phyloP scores from a whole-genome alignment of 2,888 invertebrate genomes.

The Drosophila histrio region DNA sequence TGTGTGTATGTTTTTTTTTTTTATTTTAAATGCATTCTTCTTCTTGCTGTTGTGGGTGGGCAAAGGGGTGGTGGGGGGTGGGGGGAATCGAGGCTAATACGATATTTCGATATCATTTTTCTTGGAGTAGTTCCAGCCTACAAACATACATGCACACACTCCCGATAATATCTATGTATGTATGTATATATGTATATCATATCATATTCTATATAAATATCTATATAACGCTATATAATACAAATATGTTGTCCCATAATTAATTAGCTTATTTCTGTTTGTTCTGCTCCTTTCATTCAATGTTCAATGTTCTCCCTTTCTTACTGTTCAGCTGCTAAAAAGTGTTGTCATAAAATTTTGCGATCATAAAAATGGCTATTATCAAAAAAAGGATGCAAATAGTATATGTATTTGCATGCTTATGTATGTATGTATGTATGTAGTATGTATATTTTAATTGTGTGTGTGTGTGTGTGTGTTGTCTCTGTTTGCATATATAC shows the following conservation, averaged over 20 bases:
- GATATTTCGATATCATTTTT: neutral
- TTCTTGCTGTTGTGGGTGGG: constrained; percentile 1
- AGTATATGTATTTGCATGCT: constrained; percentile 40
- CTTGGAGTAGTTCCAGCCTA: constrained; percentile 29
- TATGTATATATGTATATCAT: no score
- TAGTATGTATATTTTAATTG: no score
- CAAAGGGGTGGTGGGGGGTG: neutral
- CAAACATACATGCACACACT: constrained; percentile 27
- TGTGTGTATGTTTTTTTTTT: neutral
- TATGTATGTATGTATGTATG: constrained; percentile 22
- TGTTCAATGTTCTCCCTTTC: neutral
- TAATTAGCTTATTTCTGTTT: constrained; percentile 15
- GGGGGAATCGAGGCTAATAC: constrained; percentile 1
- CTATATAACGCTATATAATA: constrained; percentile 53
- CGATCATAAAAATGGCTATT: constrained; percentile 56
- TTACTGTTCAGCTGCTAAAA: constrained; percentile 48
- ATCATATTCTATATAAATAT: constrained; percentile 11
- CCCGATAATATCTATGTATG: constrained; percentile 9
- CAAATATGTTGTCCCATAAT: constrained; percentile 43
- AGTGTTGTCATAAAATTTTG: constrained; percentile 49
- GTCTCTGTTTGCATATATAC: constrained; percentile 48
- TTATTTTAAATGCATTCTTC: constrained; percentile 11
- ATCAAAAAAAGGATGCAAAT: constrained; percentile 59
- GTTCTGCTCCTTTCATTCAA: neutral
- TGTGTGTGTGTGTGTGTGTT: constrained; percentile 3